Evolutionary conservation across 1,140 invertebrate genomes (phyloP), one percentile per base, ranked within the genome.

Genomic region (Drosophila grimshawi): DNA sequence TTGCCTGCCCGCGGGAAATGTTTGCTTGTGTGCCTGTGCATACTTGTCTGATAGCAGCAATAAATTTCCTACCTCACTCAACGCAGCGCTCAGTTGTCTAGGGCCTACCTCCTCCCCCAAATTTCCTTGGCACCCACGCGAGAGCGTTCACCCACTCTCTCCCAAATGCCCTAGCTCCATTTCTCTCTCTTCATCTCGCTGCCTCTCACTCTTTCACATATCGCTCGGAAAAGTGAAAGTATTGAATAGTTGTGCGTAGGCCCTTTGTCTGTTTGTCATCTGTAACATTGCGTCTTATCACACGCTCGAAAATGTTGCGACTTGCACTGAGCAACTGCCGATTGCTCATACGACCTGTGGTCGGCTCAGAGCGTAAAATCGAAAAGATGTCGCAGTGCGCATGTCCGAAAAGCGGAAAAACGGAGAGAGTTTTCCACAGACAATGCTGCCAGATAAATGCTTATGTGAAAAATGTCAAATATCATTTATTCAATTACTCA

Each of bases 1-100:
- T 76, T 77, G 52, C 59, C 63, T 60, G 64, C 70, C 45, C 55
- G 49, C 76, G 51, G 39, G 46, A 37, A 19, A 2, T 43, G 5
- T 19, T n/a, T 46, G 30, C 52, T 3, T 52, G 30, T 19, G 49
- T 39, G 7, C 7, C 41, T 11, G n/a, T 56, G 51, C 19, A 51
- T 55, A 7, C 8, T n/a, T 45, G 62, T 11, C 65, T 83, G 83
- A 88, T 89, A 88, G 89, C 76, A 78, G 60, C 83, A 30, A 89
- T 83, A 88, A 88, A 88, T 88, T 88, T 89, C 85, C 85, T 89
- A 88, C 83, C 83, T 83, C 85, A 81, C 83, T 89, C 83, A 88
- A 88, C 76, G 57, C 77, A 71, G 35, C 70, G 77, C 63, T 83
- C 80, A 52, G 80, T 88, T 89, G 85, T 83, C 76, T 88, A 88